Percentiles rank a stretch among this genome's conserved stretches.
phyloP scores from a whole-genome alignment of 2,888 invertebrate species.

The Beris morrisii region DNA sequence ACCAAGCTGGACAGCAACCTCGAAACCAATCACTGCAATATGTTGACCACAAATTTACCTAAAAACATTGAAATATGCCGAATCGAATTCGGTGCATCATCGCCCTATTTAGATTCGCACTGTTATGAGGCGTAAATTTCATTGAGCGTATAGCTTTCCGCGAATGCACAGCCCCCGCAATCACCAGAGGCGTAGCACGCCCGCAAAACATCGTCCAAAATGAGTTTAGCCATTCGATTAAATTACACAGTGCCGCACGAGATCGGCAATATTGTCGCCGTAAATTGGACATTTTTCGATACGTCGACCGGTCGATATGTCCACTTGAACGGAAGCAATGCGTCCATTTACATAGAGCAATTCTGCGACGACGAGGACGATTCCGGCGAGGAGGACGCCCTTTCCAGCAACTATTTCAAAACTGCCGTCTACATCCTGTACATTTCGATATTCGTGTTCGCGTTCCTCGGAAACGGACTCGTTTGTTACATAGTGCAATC shows the following conservation, averaged over 20 bases:
- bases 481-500: constrained; percentile 86
- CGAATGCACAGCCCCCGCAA: too few species aligned
- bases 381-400: constrained; percentile 42
- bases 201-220: neutral
- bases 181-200: too few species aligned
- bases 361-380: constrained; percentile 40
- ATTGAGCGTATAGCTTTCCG: too few species aligned
- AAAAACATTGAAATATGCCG: too few species aligned
- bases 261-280: neutral
- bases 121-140: too few species aligned
- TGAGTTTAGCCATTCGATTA: neutral
- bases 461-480: constrained; percentile 73
- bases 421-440: constrained; percentile 71
- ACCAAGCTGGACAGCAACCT: too few species aligned
- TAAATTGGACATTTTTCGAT: constrained; percentile 19
- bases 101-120: too few species aligned
- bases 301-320: too few species aligned
- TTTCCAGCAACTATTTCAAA: constrained; percentile 63
- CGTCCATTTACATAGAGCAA: neutral
- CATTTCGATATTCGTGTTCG: constrained; percentile 69
- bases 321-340: constrained; percentile 13
- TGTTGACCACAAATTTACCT: too few species aligned
- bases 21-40: too few species aligned
- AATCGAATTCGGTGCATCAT: too few species aligned
- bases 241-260: constrained; percentile 8